Evolutionary conservation across 2,888 invertebrate genomes (phyloP).

Genomic region (Lathronympha strigana): DNA sequence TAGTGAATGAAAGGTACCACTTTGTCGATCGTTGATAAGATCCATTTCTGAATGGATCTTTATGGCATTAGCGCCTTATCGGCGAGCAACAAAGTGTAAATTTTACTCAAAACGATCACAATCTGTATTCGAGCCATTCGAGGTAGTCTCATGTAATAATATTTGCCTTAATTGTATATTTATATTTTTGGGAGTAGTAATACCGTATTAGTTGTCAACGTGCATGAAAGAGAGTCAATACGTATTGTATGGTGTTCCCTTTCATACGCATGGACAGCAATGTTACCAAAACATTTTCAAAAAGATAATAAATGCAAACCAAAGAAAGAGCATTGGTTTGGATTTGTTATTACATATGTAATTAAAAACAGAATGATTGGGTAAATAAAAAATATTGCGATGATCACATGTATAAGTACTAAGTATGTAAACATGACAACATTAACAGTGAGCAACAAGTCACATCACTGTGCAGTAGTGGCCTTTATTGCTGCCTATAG

Average conservation of each 20-base stretch:
- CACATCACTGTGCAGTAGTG: conserved; percentile 6
- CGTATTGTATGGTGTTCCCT: conserved; percentile 21
- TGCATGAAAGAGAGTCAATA: conserved; percentile 9
- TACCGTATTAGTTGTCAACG: conserved; percentile 1
- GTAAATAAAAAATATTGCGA: background rate
- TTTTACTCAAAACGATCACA: too few relatives aligned
- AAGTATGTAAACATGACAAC: background rate
- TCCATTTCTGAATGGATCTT: background rate
- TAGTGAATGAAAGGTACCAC: too few relatives aligned
- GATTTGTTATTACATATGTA: background rate
- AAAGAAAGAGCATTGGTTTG: background rate
- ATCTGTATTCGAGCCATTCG: too few relatives aligned
- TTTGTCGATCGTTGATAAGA: too few relatives aligned
- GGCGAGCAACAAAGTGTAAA: too few relatives aligned
- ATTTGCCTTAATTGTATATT: background rate
- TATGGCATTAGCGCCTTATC: too few relatives aligned
- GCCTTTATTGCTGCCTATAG: conserved; percentile 10
- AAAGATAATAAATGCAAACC: background rate
- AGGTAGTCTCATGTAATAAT: too few relatives aligned
- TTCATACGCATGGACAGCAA: conserved; percentile 1
- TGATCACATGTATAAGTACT: background rate
- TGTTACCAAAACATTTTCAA: background rate
- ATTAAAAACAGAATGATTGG: background rate
- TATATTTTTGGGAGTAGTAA: background rate
- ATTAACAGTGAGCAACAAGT: conserved; percentile 37